Conservation (phyloP, 2,113 vertebrate genomes). For the Lipotes vexillifer region DNA sequence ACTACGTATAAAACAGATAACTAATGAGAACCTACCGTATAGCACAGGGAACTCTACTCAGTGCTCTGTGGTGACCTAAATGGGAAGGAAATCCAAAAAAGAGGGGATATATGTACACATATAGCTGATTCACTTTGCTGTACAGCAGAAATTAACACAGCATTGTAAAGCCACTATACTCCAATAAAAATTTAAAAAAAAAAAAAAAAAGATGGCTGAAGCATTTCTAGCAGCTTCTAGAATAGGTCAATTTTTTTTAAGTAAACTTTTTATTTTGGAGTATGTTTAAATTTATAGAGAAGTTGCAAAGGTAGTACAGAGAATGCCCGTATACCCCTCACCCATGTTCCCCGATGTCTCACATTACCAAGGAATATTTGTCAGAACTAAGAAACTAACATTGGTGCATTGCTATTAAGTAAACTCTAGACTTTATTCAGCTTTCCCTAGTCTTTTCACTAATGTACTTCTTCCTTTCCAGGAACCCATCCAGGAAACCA, state of each 20-base stretch:
- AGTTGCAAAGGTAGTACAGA: neutral
- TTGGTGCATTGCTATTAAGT: fast-evolving
- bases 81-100: no score
- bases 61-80: no score
- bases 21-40: no score
- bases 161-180: no score
- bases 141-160: no score
- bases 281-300: neutral
- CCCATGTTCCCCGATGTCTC: neutral
- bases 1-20: no score
- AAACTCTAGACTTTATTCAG: neutral
- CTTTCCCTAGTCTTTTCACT: neutral
- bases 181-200: no score
- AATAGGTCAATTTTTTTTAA: neutral
- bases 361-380: neutral
- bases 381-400: neutral
- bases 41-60: no score
- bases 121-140: no score
- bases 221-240: neutral
- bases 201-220: neutral
- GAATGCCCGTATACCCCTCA: neutral
- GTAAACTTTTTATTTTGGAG: neutral
- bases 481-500: neutral
- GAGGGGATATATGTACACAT: no score
- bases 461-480: neutral